These are phyloP conservation scores for Corapipo altera DNA, from an alignment of 2,113 vertebrate species.

Conservation along the genomic window DNA sequence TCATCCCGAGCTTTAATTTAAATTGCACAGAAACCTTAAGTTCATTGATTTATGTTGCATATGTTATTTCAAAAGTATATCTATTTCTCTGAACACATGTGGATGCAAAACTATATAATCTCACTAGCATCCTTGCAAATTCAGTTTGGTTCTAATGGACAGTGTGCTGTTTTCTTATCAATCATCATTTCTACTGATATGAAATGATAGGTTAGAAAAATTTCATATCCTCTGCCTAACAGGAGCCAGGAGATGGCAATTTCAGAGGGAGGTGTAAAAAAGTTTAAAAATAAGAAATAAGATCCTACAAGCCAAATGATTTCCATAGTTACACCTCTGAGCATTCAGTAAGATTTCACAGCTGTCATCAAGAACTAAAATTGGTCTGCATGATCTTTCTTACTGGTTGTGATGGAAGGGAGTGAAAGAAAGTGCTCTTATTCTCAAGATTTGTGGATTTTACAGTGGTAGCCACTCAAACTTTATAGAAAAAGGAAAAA, in stretches of 20 bases:
- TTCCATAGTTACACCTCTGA: constrained; percentile 45
- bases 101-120: neutral
- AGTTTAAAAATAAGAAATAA: constrained; percentile 30
- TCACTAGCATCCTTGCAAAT: neutral
- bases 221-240: neutral
- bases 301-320: constrained; percentile 2
- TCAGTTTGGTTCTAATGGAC: neutral
- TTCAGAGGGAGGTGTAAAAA: constrained; percentile 27
- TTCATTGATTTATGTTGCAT: neutral
- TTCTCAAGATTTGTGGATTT: neutral
- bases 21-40: neutral
- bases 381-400: neutral
- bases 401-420: neutral
- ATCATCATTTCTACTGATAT: constrained; percentile 6
- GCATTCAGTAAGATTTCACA: neutral
- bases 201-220: constrained; percentile 7
- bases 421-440: neutral
- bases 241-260: neutral
- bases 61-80: neutral
- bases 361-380: constrained; percentile 32
- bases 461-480: neutral
- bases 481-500: neutral
- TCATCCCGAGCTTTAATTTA: neutral
- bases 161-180: neutral
- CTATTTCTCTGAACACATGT: neutral